Percentiles rank a stretch among this genome's conserved stretches.
These are phyloP conservation scores for Typhlichthys eigenmanni DNA, from an alignment of 2,797 vertebrate genomes.

Conservation along the genomic window DNA sequence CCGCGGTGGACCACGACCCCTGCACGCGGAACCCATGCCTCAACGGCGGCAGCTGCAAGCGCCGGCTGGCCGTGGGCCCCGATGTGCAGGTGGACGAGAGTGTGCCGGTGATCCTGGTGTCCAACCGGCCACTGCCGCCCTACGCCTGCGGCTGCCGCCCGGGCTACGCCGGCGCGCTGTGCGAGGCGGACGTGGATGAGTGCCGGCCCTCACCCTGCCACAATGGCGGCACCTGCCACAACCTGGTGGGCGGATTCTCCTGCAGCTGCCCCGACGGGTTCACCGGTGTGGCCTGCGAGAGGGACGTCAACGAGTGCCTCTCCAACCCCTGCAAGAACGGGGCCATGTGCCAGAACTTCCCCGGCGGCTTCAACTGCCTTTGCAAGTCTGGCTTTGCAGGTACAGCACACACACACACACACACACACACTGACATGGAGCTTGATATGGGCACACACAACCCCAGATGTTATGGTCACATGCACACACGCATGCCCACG, in stretches of 20 bases:
- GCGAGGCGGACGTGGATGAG: slow-evolving; percentile 90
- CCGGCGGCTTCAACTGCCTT: slow-evolving; percentile 91
- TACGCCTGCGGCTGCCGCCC: slow-evolving; percentile 92
- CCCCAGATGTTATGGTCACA: slow-evolving; percentile 12
- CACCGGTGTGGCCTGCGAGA: slow-evolving; percentile 94
- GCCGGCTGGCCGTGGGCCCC: slow-evolving; percentile 83
- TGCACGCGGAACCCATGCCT: slow-evolving; percentile 90
- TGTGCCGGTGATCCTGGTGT: slow-evolving; percentile 87
- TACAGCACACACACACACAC: slow-evolving; percentile 63
- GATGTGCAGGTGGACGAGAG: slow-evolving; percentile 84
- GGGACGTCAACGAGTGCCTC: slow-evolving; percentile 95
- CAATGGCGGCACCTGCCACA: slow-evolving; percentile 91
- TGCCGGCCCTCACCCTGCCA: slow-evolving; percentile 93
- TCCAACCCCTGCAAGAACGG: slow-evolving; percentile 89
- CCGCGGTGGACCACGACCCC: slow-evolving; percentile 92
- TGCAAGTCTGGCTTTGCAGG: slow-evolving; percentile 97
- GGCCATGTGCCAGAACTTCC: slow-evolving; percentile 92
- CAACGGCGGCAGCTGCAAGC: slow-evolving; percentile 91
- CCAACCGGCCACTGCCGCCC: slow-evolving; percentile 86
- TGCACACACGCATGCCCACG: slow-evolving; percentile 20
- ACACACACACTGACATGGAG: slow-evolving; percentile 9
- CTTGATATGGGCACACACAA: slow-evolving; percentile 38
- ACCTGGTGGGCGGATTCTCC: slow-evolving; percentile 94
- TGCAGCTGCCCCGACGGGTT: slow-evolving; percentile 95
- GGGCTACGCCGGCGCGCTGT: slow-evolving; percentile 87